Evolutionary conservation across 2,888 invertebrate species (phyloP).

Genomic region (Melipona beecheii): DNA sequence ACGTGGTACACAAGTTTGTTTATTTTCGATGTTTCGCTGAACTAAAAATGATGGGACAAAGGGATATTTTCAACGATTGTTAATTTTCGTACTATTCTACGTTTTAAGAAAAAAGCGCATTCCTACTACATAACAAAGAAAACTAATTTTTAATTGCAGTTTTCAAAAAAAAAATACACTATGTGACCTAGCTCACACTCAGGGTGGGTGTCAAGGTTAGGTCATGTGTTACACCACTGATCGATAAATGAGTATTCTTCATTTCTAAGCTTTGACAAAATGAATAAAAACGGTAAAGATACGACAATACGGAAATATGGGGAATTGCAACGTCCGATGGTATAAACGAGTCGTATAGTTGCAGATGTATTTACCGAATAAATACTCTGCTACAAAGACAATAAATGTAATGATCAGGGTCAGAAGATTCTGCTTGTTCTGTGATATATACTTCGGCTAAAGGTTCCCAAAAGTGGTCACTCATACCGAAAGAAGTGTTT

Average conservation of each 20-base stretch:
- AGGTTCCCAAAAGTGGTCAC: constrained; percentile 87
- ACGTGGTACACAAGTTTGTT: constrained; percentile 36
- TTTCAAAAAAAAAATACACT: constrained; percentile 16
- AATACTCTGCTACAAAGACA: constrained; percentile 90
- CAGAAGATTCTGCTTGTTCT: constrained; percentile 83
- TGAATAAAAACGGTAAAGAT: neutral
- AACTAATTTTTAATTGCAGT: neutral
- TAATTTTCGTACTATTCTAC: neutral
- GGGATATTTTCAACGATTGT: neutral
- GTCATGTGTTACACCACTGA: constrained; percentile 76
- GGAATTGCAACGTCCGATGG: neutral
- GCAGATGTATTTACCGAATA: constrained; percentile 86
- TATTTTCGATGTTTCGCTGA: constrained; percentile 19
- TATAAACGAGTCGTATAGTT: neutral
- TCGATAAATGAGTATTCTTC: constrained; percentile 73
- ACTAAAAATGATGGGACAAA: constrained; percentile 1
- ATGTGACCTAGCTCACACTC: constrained; percentile 37
- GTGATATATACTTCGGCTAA: constrained; percentile 88
- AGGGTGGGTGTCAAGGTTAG: constrained; percentile 77
- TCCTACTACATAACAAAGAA: neutral
- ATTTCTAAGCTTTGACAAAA: constrained; percentile 29
- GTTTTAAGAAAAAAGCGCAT: neutral
- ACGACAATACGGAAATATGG: neutral
- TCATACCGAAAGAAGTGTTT: constrained; percentile 80
- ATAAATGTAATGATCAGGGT: constrained; percentile 86